Evolutionary conservation across 2,797 vertebrate species (phyloP).

Genomic region (Natrix natrix): DNA sequence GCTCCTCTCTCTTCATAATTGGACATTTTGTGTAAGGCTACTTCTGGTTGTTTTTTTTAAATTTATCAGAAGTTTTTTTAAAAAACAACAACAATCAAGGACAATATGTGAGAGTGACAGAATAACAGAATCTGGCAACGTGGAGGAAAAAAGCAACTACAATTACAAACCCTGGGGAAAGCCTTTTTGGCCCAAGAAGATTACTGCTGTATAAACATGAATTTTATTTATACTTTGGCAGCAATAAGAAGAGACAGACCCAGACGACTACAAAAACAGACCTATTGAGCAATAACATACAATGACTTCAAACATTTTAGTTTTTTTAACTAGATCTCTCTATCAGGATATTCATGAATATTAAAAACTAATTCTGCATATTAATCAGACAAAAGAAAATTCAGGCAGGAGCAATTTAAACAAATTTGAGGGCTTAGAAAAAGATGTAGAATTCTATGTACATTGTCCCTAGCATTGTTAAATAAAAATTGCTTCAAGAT

Average conservation of each 20-base stretch:
- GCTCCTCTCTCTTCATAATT: background rate
- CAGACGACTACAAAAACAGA: background rate
- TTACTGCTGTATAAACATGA: constrained; percentile 4
- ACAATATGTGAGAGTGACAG: background rate
- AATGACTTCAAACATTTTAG: background rate
- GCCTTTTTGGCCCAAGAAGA: background rate
- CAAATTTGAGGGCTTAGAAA: background rate
- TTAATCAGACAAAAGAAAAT: background rate
- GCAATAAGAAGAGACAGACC: background rate
- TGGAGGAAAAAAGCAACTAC: background rate
- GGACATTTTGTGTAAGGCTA: background rate
- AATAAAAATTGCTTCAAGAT: background rate
- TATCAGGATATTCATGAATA: background rate
- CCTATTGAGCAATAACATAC: background rate
- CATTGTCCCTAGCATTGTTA: background rate
- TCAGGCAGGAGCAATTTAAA: background rate
- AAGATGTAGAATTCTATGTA: background rate
- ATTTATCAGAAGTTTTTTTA: background rate
- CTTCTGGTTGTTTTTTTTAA: background rate
- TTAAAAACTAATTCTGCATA: background rate
- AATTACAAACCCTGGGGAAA: background rate
- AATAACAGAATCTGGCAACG: background rate
- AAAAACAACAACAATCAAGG: background rate
- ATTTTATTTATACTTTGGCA: background rate
- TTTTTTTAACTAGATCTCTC: background rate